Conservation (phyloP, 2,113 vertebrate genomes). For the Paramisgurnus dabryanus region DNA sequence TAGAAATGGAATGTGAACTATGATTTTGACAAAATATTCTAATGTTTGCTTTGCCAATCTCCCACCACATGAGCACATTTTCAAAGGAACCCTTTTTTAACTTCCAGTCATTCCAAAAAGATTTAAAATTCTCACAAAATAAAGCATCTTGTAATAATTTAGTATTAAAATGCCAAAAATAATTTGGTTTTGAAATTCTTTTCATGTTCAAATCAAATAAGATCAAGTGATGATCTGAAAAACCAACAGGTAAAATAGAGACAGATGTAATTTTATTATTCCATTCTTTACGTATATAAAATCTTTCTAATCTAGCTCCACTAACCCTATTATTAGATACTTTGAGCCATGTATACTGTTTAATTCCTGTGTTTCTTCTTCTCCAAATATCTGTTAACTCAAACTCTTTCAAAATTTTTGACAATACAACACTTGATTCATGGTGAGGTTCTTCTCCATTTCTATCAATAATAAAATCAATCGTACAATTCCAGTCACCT, state of each 20-base stretch:
- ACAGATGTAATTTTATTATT: not conserved
- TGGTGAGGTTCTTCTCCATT: not conserved
- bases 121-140: not conserved
- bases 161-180: conserved; percentile 2
- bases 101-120: not conserved
- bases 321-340: not conserved
- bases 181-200: not conserved
- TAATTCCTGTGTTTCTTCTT: not conserved
- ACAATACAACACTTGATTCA: not conserved
- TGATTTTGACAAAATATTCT: conserved; percentile 7
- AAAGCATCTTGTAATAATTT: not conserved
- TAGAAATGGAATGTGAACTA: not conserved
- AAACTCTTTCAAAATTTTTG: not conserved
- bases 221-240: not conserved
- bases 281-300: not conserved
- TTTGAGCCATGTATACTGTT: not conserved
- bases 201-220: not conserved
- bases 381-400: conserved; percentile 3
- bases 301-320: not conserved
- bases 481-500: not conserved
- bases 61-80: not conserved
- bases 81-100: not conserved
- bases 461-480: not conserved
- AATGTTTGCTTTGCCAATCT: not conserved
- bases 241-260: not conserved